Percentiles rank a stretch among this genome's conserved stretches.
These are phyloP conservation scores for Jordanella pulchra DNA, from an alignment of 2,797 vertebrate species.

Conservation along the genomic window DNA sequence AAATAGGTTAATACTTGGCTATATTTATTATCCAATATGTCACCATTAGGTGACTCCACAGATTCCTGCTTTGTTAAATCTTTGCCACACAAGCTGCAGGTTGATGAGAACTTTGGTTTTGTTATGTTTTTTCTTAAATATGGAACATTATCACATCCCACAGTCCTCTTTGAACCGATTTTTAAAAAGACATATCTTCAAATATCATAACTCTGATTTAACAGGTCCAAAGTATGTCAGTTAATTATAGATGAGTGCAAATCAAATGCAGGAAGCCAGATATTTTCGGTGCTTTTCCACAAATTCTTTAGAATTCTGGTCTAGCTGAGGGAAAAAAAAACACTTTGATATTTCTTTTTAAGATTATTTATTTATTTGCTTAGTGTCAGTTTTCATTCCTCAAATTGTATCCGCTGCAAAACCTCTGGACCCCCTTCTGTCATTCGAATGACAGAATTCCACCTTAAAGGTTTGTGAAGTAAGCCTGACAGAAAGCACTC, in stretches of 20 bases:
- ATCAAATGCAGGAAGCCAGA: conserved; percentile 17
- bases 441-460: conserved; percentile 57
- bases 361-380: conserved; percentile 27
- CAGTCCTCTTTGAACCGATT: not conserved
- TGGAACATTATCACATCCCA: conserved; percentile 5
- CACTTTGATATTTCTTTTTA: conserved; percentile 27
- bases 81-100: conserved; percentile 44
- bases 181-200: not conserved
- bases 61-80: conserved; percentile 35
- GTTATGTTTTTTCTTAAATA: conserved; percentile 12
- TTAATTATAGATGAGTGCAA: not conserved
- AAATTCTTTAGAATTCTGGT: conserved; percentile 16
- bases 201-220: not conserved
- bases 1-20: conserved; percentile 43
- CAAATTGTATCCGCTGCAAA: conserved; percentile 48
- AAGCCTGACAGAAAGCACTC: conserved; percentile 58
- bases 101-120: conserved; percentile 21
- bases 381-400: conserved; percentile 39
- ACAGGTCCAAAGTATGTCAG: conserved; percentile 6
- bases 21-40: conserved; percentile 23
- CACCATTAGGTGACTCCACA: conserved; percentile 34
- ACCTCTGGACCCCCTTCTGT: conserved; percentile 53
- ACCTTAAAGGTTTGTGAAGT: conserved; percentile 35
- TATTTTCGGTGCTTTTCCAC: conserved; percentile 20
- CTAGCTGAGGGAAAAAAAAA: conserved; percentile 24